Base-by-base conservation (phyloP, 2,797 vertebrate species). In the Lepidocolaptes lacrymiger region DNA sequence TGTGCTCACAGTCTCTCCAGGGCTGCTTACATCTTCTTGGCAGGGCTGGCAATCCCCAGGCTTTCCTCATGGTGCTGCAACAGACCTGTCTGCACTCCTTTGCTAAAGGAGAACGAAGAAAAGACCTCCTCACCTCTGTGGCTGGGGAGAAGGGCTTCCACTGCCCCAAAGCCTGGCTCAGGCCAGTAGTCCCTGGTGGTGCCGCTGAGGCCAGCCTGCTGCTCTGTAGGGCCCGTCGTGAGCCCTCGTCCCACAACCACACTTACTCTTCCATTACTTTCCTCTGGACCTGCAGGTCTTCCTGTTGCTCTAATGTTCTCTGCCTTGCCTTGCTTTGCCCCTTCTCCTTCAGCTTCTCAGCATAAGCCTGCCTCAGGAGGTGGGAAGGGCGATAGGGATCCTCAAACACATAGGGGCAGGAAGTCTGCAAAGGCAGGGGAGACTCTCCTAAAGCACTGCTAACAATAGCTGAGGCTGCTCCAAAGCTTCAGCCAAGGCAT, bases 141-240 rank as follows among this genome's bases (percentile, higher is more conserved):
- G 26, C 63, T 2, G 4, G n/a, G 28, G 21, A 68, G 37, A 36
- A 74, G 26, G 56, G 36, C 43, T 59, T 20, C 12, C 68, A 49
- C 1, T 5, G 28, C 26, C n/a, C 48, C 61, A 39, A 41, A 43
- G 32, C 41, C 55, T 37, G 61, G 30, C n/a, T 61, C 61, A 46
- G 54, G 34, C 14, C 6, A 21, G 34, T 10, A 39, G 43, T 1
- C 34, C 6, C 20, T 6, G n/a, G 17, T 2, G 0, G 12, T 14
- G 44, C 27, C 24, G 15, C 49, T 0, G 1, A 63, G 20, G 28
- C 36, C 55, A 43, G 10, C 12, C 17, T 0, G 0, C 24, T 15
- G 14, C n/a, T 39, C 88, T 5, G 2, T 7, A 8, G 44, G 26
- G 13, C 3, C 4, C 28, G 4, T 1, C 10, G 12, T 9, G 21